Conservation (phyloP, 2,888 invertebrate species). For the Acholoe squamosa region DNA sequence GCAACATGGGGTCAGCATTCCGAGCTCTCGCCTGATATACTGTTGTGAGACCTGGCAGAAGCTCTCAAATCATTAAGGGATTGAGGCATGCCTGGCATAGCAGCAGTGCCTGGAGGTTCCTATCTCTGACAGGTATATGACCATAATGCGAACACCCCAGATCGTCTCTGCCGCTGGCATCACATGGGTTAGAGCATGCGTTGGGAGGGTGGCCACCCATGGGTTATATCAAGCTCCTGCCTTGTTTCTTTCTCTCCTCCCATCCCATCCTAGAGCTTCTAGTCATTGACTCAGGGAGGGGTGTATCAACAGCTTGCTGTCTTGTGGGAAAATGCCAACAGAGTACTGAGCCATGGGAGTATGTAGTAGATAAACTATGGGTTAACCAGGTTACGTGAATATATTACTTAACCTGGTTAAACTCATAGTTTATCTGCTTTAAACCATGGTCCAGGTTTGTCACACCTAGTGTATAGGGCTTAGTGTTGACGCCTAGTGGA, state of each 20-base stretch:
- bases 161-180: neutral
- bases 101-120: neutral
- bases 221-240: neutral
- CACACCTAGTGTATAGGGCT: too few species aligned
- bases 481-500: too few species aligned
- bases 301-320: neutral
- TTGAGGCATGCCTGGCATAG: neutral
- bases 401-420: too few species aligned
- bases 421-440: too few species aligned
- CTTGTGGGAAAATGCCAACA: constrained; percentile 33
- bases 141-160: neutral
- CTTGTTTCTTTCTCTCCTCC: constrained; percentile 3
- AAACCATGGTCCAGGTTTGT: too few species aligned
- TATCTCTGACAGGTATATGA: neutral
- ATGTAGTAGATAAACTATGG: too few species aligned
- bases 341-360: neutral
- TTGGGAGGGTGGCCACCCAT: neutral
- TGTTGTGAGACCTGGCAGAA: neutral
- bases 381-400: too few species aligned
- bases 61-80: neutral
- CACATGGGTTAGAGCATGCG: neutral
- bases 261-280: neutral
- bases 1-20: neutral
- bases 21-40: neutral
- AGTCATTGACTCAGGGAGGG: neutral